Base-by-base conservation (phyloP, 2,797 vertebrate species). In the Triplophysa bombifrons region DNA sequence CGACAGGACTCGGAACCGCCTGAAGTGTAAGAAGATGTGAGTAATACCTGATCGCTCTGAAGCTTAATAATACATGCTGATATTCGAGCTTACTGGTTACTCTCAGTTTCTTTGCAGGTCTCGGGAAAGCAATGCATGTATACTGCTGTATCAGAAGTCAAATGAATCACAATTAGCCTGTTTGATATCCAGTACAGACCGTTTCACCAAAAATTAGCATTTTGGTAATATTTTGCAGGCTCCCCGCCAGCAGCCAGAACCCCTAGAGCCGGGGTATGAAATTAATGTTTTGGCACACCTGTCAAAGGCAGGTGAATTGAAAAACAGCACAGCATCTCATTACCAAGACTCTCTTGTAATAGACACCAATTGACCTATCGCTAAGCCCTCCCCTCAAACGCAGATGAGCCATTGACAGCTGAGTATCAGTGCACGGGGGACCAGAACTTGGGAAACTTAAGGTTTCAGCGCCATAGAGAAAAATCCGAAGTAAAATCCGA, bases 61-160 rank as follows among this genome's bases (percentile, higher is more conserved):
- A 55, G 4, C 60, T 83, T 25, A 81, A 83, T 83, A 83, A 83
- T 83, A 75, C 72, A 85, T 75, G 75, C 50, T 11, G 14, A 55
- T 20, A 58, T 25, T 41, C 14, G 64, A 61, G 20, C 25, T 34
- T 50, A 41, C 48, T 56, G 58, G 38, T 65, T 75, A 75, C 44
- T 78, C 66, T 70, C 56, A 20, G 48, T 63, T 64, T 64, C 34
- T 61, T 55, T 22, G 8, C 50, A 46, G 51, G 48, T 27, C 51
- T 76, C 51, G 46, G 34, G 38, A 56, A 67, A 67, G 56, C 64
- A 56, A 56, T 41, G 20, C 0, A 10, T 58, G 64, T 44, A 44
- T 3, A 67, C 34, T 46, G 13, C 22, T 13, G 55, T 56, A 67
- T 76, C 44, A 66, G 27, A 44, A 75, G n/a, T 66, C 34, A 20